Evolutionary conservation across 2,888 invertebrate species (phyloP), one percentile per base, ranked within the genome.

Genomic region (Sycophila texana): DNA sequence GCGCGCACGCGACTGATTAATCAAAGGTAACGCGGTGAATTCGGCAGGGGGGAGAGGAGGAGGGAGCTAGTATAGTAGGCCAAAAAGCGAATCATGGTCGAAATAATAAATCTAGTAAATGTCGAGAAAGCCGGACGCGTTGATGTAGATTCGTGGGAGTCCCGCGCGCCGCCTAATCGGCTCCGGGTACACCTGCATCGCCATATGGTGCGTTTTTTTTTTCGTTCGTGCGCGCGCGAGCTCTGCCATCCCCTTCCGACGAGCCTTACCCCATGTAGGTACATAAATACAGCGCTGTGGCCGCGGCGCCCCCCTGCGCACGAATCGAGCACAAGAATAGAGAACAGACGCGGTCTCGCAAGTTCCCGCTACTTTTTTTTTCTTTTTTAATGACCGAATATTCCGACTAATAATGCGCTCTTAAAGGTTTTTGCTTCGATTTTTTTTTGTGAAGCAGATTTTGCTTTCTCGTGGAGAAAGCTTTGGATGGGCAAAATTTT

Each of bases 161-260:
- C 39, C 47, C 5, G n/a, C 57, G 84, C 85, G 85, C 82, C 83
- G 85, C 86, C 87, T 87, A 89, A 89, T 89, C 89, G 88, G 20
- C 76, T 57, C 65, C 49, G 60, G 16, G 77, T 77, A 74, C 90
- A 90, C 90, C 90, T 90, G 90, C 90, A 86, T 80, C 84, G 84
- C 89, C 90, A 90, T 90, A 90, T 90, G 90, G 90, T 86, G 86
- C n/a, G n/a, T n/a, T 87, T 88, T 87, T 87, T 85, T 87, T 87
- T 86, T 86, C 81, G 78, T 57, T 58, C 57, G 20, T 20, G 3
- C 22, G 63, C 74, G 49, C 75, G 73, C 82, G 77, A 73, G 74
- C 72, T 57, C 16, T n/a, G n/a, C 30, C n/a, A 12, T 73, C 74
- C 71, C 66, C 55, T 58, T 71, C 67, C 63, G 71, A 57, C 51